A percentile compares a stretch with the other conserved stretches of the same genome.
These are phyloP conservation scores for Chaunax sp. DNA, from an alignment of 2,797 vertebrate genomes.

Conservation along the genomic window DNA sequence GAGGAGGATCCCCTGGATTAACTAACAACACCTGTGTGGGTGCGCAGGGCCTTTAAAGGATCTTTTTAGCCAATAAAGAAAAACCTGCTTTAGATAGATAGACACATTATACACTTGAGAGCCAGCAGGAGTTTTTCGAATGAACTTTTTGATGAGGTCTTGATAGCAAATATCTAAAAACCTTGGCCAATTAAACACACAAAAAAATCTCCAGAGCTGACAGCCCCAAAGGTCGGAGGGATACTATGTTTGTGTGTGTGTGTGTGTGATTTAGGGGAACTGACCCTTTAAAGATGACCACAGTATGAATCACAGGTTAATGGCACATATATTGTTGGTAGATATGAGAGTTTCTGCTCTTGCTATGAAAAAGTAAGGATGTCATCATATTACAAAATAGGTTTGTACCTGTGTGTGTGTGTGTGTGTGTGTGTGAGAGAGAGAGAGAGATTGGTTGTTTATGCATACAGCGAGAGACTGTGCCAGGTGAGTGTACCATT, in stretches of 20 bases:
- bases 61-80: neutral
- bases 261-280: constrained; percentile 1
- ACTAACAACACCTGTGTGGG: constrained; percentile 3
- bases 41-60: neutral
- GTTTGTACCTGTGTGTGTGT: constrained; percentile 12
- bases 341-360: constrained; percentile 13
- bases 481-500: constrained; percentile 78
- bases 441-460: constrained; percentile 70
- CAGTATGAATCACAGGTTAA: neutral
- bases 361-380: constrained; percentile 36
- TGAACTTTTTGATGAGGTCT: no score
- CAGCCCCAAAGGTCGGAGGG: neutral
- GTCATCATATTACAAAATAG: constrained; percentile 45
- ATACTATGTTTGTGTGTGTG: constrained; percentile 3
- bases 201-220: neutral
- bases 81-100: neutral
- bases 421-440: neutral
- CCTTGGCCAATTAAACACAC: neutral
- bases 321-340: constrained; percentile 1
- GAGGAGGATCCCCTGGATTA: no score
- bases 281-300: constrained; percentile 21
- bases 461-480: constrained; percentile 66
- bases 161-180: neutral
- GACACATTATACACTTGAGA: neutral
- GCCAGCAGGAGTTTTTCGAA: no score